A percentile compares a stretch with the other conserved stretches of the same genome.
Conservation (phyloP, 2,888 invertebrate species). For the Campoplex capitator region DNA sequence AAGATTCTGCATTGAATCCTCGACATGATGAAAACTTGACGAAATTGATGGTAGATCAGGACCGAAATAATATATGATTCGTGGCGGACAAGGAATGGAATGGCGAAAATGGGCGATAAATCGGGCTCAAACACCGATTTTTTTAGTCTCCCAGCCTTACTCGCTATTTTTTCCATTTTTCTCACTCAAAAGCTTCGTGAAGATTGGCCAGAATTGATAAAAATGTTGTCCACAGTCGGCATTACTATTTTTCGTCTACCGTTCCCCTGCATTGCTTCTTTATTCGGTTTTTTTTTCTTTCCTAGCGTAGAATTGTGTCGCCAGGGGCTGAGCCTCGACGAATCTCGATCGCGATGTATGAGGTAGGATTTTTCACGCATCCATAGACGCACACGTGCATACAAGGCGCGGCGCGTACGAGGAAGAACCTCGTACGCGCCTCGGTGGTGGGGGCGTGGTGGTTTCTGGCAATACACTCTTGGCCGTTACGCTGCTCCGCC, state of each 20-base stretch:
- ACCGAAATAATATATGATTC: conserved; percentile 10
- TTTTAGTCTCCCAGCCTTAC: neutral
- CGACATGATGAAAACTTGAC: neutral
- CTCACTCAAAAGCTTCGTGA: conserved; percentile 69
- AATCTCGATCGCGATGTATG: conserved; percentile 28
- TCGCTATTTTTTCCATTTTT: conserved; percentile 23
- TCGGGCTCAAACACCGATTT: conserved; percentile 20
- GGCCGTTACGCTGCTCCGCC: conserved; percentile 73
- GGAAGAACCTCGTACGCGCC: conserved; percentile 7
- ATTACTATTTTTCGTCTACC: neutral
- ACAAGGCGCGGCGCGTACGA: neutral
- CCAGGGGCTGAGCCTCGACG: conserved; percentile 10
- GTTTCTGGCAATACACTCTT: conserved; percentile 71
- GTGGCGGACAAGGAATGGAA: neutral
- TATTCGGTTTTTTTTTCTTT: neutral
- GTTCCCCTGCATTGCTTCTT: no score
- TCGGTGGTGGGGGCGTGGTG: conserved; percentile 72
- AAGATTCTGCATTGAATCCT: neutral
- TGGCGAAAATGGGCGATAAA: conserved; percentile 31
- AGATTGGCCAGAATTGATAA: conserved; percentile 76
- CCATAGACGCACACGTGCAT: neutral
- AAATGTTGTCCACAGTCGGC: conserved; percentile 67
- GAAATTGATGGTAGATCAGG: conserved; percentile 15
- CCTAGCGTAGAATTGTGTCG: neutral
- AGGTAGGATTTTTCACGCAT: conserved; percentile 15